These are phyloP conservation scores for Erythrocercus mccallii DNA, from an alignment of 2,113 vertebrate genomes.

Conservation along the genomic window DNA sequence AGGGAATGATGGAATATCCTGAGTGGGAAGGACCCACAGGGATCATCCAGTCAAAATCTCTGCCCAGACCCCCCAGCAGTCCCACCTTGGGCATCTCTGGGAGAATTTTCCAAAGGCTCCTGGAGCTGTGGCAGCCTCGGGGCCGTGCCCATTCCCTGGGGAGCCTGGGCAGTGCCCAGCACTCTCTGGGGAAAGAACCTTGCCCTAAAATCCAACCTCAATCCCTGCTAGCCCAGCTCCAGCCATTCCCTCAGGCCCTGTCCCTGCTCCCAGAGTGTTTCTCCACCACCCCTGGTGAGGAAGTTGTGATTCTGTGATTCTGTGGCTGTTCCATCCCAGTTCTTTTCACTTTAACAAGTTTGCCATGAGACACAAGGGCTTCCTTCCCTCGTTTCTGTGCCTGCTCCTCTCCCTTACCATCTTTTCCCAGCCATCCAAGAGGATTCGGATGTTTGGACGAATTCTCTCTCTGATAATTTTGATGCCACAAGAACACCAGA, in stretches of 20 bases:
- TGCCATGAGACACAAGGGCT: not conserved
- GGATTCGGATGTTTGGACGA: rapidly evolving
- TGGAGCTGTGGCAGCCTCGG: not conserved
- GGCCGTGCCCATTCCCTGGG: not conserved
- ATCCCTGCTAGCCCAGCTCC: not conserved
- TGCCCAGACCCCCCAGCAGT: not conserved
- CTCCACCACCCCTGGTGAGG: not conserved
- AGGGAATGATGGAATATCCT: not conserved
- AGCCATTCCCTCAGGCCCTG: rapidly evolving
- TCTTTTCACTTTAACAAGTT: not conserved
- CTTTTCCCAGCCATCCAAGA: not conserved
- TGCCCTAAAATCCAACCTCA: rapidly evolving
- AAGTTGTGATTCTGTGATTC: not conserved
- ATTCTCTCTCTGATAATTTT: not conserved
- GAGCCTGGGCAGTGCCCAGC: not conserved
- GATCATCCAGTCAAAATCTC: not conserved
- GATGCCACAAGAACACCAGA: not conserved
- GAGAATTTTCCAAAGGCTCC: not conserved
- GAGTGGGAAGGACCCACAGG: not conserved
- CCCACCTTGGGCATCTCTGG: not conserved
- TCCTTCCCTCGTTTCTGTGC: not conserved
- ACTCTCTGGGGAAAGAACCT: not conserved
- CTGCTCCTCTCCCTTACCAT: not conserved
- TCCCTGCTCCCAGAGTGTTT: not conserved
- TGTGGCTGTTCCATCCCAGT: not conserved